Evolutionary conservation across 2,888 invertebrate species (phyloP).

Genomic region (Volucella zonaria): DNA sequence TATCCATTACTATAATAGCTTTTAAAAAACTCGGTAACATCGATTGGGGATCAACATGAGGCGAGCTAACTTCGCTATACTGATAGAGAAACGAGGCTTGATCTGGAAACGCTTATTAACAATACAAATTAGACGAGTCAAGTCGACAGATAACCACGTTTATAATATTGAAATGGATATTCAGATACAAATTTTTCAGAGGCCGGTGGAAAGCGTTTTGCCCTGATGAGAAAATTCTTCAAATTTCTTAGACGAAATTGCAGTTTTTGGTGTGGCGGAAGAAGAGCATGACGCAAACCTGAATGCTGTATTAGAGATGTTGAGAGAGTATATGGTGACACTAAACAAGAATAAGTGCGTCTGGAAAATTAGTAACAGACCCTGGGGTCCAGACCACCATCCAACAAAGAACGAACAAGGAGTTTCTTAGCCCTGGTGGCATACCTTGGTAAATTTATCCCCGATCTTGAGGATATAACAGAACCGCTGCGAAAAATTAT

Average conservation of each 20-base stretch:
- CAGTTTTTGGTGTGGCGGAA: too few species aligned
- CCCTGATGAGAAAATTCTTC: too few species aligned
- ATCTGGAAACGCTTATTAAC: too few species aligned
- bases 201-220: slow-evolving; percentile 52
- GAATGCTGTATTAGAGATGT: slow-evolving; percentile 54
- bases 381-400: slow-evolving; percentile 49
- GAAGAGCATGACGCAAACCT: slow-evolving; percentile 75
- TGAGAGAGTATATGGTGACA: slow-evolving; percentile 71
- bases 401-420: slow-evolving; percentile 54
- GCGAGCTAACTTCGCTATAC: neutral
- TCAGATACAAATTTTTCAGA: too few species aligned
- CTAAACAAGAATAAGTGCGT: slow-evolving; percentile 76
- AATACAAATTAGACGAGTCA: too few species aligned
- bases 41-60: slow-evolving; percentile 19
- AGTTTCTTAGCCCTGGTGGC: slow-evolving; percentile 64
- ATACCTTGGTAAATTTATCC: slow-evolving; percentile 67
- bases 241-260: too few species aligned
- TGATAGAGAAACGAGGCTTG: slow-evolving; percentile 26
- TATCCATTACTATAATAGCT: slow-evolving; percentile 77
- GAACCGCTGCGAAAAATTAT: slow-evolving; percentile 55
- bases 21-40: slow-evolving; percentile 76
- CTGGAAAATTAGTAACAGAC: slow-evolving; percentile 50
- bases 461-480: slow-evolving; percentile 58
- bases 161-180: too few species aligned
- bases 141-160: too few species aligned